Conservation (phyloP, 1,140 invertebrate genomes). For the Dolichoris vasculosae region DNA sequence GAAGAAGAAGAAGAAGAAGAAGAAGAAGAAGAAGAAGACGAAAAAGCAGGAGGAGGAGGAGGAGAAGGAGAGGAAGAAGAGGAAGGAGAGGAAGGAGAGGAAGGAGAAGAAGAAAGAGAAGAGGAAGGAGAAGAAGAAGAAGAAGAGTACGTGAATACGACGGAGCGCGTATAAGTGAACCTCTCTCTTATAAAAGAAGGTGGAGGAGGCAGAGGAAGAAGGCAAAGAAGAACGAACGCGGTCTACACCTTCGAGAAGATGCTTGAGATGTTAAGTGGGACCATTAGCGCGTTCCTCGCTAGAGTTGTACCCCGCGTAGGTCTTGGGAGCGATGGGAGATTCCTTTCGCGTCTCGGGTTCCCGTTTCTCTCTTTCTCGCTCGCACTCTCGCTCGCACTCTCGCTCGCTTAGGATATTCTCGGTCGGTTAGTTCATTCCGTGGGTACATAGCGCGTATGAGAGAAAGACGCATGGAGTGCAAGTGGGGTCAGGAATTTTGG, state of each 20-base stretch:
- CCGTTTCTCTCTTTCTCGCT: neutral
- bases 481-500: constrained; percentile 15
- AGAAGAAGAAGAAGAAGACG: neutral
- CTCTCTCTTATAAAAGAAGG: constrained; percentile 13
- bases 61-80: constrained; percentile 31
- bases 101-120: neutral
- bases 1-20: constrained; percentile 35
- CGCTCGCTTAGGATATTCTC: neutral
- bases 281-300: constrained; percentile 71
- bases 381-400: neutral
- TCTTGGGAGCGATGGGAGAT: constrained; percentile 60
- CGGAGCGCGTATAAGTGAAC: constrained; percentile 47
- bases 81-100: neutral
- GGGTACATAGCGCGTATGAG: neutral
- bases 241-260: constrained; percentile 58
- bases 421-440: neutral
- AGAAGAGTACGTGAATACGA: neutral
- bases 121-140: neutral
- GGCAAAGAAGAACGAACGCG: constrained; percentile 53
- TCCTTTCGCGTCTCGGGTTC: constrained; percentile 54
- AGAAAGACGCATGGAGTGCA: neutral
- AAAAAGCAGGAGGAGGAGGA: constrained; percentile 20
- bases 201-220: constrained; percentile 13
- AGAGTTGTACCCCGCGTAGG: constrained; percentile 31
- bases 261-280: constrained; percentile 74